Evolutionary conservation across 2,888 invertebrate genomes (phyloP), one percentile per base, ranked within the genome.

Genomic region (Brenthis ino): DNA sequence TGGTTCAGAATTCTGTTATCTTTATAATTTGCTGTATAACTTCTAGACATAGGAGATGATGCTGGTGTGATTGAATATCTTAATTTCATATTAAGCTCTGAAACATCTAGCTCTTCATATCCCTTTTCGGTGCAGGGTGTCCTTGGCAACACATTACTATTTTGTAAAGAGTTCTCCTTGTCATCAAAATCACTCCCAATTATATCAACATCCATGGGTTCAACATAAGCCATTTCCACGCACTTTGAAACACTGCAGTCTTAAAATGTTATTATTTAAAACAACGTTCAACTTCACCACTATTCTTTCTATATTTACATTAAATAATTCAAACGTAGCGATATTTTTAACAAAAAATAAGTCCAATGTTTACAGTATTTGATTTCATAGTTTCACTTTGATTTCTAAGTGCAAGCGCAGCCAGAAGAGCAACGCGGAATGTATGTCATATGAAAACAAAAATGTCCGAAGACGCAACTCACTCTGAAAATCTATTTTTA

Each of bases 401-500:
- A 89, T 91, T 91, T 90, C 90, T 89, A 89, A 86, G 80, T 11
- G 37, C 37, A 43, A 43, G 37, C 37, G 81, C 82, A 81, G 76
- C 79, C 73, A 75, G 78, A 77, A 79, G 82, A 81, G 76, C 82
- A 80, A 82, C 82, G 80, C 83, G 82, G 78, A 86, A 89, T 87
- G 88, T 90, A 81, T 89, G 91, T 92, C 89, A 88, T 80, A 85
- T 85, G 82, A 89, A 90, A 91, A 91, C 90, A 91, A 90, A 91
- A 88, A 90, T 87, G 88, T 87, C 86, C 78, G 83, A 87, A 87
- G 85, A 83, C 85, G 86, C 89, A 87, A 91, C 85, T 89, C 89
- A 89, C 86, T 85, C 79, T 80, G 80, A 80, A 84, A 81, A 79
- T 92, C 93, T 93, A 93, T 92, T 92, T 91, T 85, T 92, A 91